These are phyloP conservation scores for Dynastes hyllus DNA, from an alignment of 2,888 invertebrate genomes.

Conservation along the genomic window DNA sequence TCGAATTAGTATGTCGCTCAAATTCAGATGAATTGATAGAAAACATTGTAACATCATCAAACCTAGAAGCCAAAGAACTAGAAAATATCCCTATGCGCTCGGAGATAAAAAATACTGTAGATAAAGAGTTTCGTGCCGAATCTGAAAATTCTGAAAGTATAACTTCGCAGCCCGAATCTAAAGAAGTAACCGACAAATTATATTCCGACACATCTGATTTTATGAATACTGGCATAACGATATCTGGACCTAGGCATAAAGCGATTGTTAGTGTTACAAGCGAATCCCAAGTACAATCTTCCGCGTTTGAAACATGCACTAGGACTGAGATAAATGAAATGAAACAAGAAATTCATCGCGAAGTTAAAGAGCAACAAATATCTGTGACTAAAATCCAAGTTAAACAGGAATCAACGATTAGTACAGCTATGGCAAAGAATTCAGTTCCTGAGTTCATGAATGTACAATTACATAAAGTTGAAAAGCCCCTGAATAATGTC, in stretches of 20 bases:
- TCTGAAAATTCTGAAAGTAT: not conserved
- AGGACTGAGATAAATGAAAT: conserved; percentile 21
- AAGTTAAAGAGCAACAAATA: conserved; percentile 68
- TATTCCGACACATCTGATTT: conserved; percentile 31
- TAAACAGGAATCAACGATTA: conserved; percentile 73
- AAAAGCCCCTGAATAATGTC: conserved; percentile 78
- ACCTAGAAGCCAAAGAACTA: conserved; percentile 7
- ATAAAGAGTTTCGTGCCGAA: conserved; percentile 4
- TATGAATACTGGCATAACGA: conserved; percentile 44
- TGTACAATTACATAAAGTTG: conserved; percentile 82
- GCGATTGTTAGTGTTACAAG: conserved; percentile 36
- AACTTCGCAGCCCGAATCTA: conserved; percentile 1
- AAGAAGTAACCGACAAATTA: conserved; percentile 26
- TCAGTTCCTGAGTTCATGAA: conserved; percentile 80
- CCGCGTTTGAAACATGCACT: conserved; percentile 4
- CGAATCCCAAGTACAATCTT: not conserved
- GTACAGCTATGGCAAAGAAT: conserved; percentile 56
- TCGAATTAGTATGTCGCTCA: not conserved
- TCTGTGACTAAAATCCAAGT: conserved; percentile 76
- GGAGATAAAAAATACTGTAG: not conserved
- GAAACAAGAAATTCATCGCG: conserved; percentile 47
- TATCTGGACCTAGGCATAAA: conserved; percentile 50
- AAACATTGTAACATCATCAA: not conserved
- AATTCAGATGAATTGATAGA: not conserved
- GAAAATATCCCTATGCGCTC: not conserved